A percentile compares a stretch with the other conserved stretches of the same genome.
These are phyloP conservation scores for Tachystola acroxantha DNA, from an alignment of 2,888 invertebrate species.

Conservation along the genomic window DNA sequence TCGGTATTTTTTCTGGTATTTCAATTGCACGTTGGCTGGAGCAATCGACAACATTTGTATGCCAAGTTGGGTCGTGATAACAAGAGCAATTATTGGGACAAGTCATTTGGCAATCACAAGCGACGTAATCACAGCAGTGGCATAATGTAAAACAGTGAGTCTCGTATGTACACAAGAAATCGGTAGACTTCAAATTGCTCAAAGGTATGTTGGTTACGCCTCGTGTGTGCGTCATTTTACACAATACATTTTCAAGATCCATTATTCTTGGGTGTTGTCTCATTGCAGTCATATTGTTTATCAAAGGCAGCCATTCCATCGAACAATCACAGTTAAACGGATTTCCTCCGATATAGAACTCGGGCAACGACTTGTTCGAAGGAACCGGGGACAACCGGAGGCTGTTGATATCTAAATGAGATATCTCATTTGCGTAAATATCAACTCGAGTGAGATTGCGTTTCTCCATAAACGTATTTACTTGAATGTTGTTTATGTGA, in stretches of 20 bases:
- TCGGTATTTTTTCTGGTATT: conserved; percentile 92
- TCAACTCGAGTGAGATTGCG: conserved; percentile 90
- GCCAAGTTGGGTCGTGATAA: conserved; percentile 96
- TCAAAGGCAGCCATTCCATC: conserved; percentile 95
- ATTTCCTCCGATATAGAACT: conserved; percentile 95
- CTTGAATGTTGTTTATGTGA: conserved; percentile 87
- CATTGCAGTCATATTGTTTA: conserved; percentile 90
- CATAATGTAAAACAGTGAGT: conserved; percentile 95
- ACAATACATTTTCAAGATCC: conserved; percentile 92
- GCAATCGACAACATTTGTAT: conserved; percentile 94
- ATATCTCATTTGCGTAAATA: conserved; percentile 92
- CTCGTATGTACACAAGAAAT: conserved; percentile 94
- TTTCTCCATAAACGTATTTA: conserved; percentile 92
- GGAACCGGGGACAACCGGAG: conserved; percentile 87
- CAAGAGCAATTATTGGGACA: conserved; percentile 96
- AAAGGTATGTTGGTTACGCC: conserved; percentile 88
- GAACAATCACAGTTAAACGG: conserved; percentile 96
- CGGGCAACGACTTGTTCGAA: conserved; percentile 86
- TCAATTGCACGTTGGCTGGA: conserved; percentile 86
- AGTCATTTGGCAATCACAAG: conserved; percentile 97
- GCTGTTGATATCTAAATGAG: conserved; percentile 89
- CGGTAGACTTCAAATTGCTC: conserved; percentile 85
- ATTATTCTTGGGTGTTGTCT: conserved; percentile 92
- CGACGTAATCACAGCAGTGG: conserved; percentile 96
- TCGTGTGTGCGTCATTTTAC: conserved; percentile 90